Evolutionary conservation across 2,888 invertebrate genomes (phyloP).

Genomic region (Tetranychus piercei): DNA sequence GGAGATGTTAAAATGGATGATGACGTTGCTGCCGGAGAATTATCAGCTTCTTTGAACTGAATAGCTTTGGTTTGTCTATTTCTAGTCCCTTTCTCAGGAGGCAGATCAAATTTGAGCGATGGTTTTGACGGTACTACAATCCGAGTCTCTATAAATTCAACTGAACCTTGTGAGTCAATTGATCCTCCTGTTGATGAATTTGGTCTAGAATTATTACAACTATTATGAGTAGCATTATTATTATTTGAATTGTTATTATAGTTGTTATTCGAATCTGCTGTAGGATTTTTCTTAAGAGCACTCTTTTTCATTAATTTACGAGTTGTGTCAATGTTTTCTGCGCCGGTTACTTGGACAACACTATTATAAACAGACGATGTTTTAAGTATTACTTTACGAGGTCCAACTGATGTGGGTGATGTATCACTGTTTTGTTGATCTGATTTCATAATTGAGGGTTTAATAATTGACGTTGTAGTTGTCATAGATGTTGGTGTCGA

Average conservation of each 20-base stretch:
- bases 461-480: neutral
- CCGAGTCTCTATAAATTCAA: constrained; percentile 5
- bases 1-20: neutral
- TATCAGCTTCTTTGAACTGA: too few species aligned
- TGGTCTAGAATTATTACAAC: neutral
- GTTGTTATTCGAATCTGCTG: neutral
- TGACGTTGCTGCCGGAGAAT: neutral
- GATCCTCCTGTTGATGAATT: neutral
- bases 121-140: neutral
- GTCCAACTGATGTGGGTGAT: neutral
- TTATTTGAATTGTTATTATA: neutral
- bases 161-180: neutral
- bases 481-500: neutral
- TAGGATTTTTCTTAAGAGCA: constrained; percentile 2
- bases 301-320: constrained; percentile 4
- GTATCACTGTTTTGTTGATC: neutral
- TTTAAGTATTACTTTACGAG: neutral
- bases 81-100: neutral
- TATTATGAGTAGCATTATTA: neutral
- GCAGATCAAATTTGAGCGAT: constrained; percentile 1
- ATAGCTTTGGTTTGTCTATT: neutral
- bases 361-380: neutral
- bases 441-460: neutral
- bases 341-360: neutral
- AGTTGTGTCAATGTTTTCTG: neutral